Base-by-base conservation (phyloP, 2,113 vertebrate species). In the Bos indicus region DNA sequence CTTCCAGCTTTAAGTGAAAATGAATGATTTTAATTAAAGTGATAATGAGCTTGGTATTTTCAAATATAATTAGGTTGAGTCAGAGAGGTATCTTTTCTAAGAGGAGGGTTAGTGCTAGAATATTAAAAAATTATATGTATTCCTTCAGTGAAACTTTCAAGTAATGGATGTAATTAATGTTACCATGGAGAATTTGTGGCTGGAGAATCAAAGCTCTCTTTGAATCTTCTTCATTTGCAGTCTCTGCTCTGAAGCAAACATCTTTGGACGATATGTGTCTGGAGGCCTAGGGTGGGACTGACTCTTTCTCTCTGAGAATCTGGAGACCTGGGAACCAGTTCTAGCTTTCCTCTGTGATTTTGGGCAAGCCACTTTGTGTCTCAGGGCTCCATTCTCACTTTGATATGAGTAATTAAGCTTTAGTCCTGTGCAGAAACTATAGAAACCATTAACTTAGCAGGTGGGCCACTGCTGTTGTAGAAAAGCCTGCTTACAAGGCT, bases 11-110 rank as follows among this genome's bases (percentile, higher is more conserved):
- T 93, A 64, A 96, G 46, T 91, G 86, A 81, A 96, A 93, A 93
- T 88, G 48, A 62, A 78, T 82, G 71, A 82, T 95, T 97, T 95
- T 96, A 97, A 97, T 97, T 97, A 97, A 94, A 88, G 67, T 94
- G 60, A 74, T 95, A 94, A 96, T 81, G 93, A 97, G 78, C 57
- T 95, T 30, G 36, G 16, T 71, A 86, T 97, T 95, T 95, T 96
- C 62, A 96, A 59, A 97, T 93, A 51, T 56, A 96, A 94, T 96
- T 95, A 95, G 94, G 71, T 60, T 84, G 91, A 90, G 40, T 80
- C 64, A 46, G 67, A 96, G 89, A 80, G 11, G 21, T 95, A 30
- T 88, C 40, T 97, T 56, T 92, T 93, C 89, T 96, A 91, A 97
- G 62, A 92, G 84, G 40, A 81, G 10, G 43, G 67, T 83, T 71